Percentiles rank a stretch among this genome's conserved stretches.
phyloP scores from a whole-genome alignment of 2,888 invertebrate species.

The Hirtodrosophila trivittata region DNA sequence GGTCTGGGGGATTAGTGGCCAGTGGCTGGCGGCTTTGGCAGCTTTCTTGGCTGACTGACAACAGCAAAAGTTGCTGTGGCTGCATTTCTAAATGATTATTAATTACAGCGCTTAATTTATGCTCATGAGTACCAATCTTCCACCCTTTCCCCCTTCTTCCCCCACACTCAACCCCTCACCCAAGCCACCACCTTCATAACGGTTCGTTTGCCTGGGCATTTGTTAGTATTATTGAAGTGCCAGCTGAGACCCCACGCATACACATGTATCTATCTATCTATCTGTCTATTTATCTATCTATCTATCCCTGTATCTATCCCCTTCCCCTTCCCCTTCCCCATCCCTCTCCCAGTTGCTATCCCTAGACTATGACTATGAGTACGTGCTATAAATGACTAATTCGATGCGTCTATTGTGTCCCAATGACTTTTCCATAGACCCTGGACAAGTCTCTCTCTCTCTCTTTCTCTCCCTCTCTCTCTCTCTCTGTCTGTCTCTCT shows the following conservation, averaged over 20 bases:
- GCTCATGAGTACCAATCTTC: slow-evolving; percentile 28
- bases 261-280: neutral
- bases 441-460: slow-evolving; percentile 18
- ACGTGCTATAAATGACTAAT: slow-evolving; percentile 77
- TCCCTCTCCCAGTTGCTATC: neutral
- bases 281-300: neutral
- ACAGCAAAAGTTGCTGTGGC: slow-evolving; percentile 47
- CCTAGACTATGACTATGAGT: slow-evolving; percentile 23
- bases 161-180: neutral
- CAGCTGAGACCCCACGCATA: slow-evolving; percentile 63
- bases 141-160: slow-evolving; percentile 13
- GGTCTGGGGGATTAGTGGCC: slow-evolving; percentile 60
- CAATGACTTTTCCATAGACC: slow-evolving; percentile 8
- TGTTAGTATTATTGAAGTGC: slow-evolving; percentile 49
- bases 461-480: slow-evolving; percentile 1
- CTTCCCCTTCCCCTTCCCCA: neutral
- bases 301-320: neutral
- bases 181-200: slow-evolving; percentile 10
- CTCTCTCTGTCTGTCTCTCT: slow-evolving; percentile 2
- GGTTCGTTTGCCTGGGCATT: slow-evolving; percentile 15
- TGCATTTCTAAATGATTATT: slow-evolving; percentile 72
- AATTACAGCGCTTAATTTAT: slow-evolving; percentile 68
- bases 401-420: slow-evolving; percentile 51
- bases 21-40: slow-evolving; percentile 47
- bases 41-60: slow-evolving; percentile 56